Conservation (phyloP, 1,140 invertebrate species). For the Leptopilina clavipes region DNA sequence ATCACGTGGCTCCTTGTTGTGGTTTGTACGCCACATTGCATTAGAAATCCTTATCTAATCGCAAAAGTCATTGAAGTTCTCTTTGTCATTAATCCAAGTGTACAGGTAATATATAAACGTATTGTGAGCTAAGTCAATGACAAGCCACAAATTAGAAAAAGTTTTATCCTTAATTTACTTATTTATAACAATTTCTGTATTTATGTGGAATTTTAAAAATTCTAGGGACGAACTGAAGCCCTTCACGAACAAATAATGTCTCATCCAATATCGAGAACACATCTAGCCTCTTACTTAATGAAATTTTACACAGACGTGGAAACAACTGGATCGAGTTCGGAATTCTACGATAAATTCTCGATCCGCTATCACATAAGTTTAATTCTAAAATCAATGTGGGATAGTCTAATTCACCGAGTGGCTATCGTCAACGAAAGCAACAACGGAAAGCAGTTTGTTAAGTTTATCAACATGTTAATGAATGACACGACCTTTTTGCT, state of each 20-base stretch:
- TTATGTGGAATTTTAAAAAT: constrained; percentile 41
- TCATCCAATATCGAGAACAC: constrained; percentile 88
- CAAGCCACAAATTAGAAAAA: too few species aligned
- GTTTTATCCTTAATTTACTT: too few species aligned
- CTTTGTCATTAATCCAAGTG: constrained; percentile 91
- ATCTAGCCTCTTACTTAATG: constrained; percentile 92
- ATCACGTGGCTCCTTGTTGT: constrained; percentile 92
- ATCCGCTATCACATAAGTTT: constrained; percentile 98
- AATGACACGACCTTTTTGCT: constrained; percentile 98
- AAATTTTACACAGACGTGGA: constrained; percentile 99
- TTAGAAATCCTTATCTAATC: constrained; percentile 96
- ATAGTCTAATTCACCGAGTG: constrained; percentile 80
- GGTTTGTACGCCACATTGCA: constrained; percentile 91
- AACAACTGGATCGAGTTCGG: constrained; percentile 96
- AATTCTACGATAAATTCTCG: constrained; percentile 99
- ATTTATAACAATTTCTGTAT: too few species aligned
- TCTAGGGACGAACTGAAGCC: constrained; percentile 77
- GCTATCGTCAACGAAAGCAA: constrained; percentile 89
- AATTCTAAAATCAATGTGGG: constrained; percentile 93
- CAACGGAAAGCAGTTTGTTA: constrained; percentile 94
- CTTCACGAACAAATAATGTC: constrained; percentile 84
- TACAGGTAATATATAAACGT: constrained; percentile 76
- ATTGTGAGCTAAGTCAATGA: too few species aligned
- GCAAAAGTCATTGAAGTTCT: constrained; percentile 96
- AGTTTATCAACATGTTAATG: constrained; percentile 99